Evolutionary conservation across 2,113 vertebrate species (phyloP).

Genomic region (Melanostigma gelatinosum): DNA sequence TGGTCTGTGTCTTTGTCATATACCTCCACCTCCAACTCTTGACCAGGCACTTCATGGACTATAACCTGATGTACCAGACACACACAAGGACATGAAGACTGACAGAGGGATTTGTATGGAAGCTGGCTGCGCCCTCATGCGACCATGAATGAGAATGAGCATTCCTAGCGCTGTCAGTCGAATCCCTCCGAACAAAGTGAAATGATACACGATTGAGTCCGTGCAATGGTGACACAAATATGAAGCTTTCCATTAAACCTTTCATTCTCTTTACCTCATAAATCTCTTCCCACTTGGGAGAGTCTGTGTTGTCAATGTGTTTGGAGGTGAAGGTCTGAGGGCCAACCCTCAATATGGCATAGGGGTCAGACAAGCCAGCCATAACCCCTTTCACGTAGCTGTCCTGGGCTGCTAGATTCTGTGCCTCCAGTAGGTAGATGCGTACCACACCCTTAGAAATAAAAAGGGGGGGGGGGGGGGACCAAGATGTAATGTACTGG

Average conservation of each 20-base stretch:
- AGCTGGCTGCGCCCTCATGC: not conserved
- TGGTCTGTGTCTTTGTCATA: slow-evolving; percentile 96
- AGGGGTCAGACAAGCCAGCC: slow-evolving; percentile 92
- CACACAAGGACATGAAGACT: slow-evolving; percentile 64
- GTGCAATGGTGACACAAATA: not conserved
- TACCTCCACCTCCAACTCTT: slow-evolving; percentile 93
- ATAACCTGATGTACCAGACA: slow-evolving; percentile 87
- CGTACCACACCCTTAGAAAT: slow-evolving; percentile 89
- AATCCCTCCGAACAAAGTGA: slow-evolving; percentile 34
- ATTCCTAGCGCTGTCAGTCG: not conserved
- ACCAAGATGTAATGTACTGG: not conserved
- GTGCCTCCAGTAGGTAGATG: slow-evolving; percentile 88
- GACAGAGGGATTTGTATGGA: slow-evolving; percentile 47
- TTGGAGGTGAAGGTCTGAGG: slow-evolving; percentile 91
- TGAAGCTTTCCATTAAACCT: not conserved
- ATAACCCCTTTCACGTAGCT: slow-evolving; percentile 91
- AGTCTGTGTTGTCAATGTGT: slow-evolving; percentile 87
- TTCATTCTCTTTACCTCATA: slow-evolving; percentile 87
- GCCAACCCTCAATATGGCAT: slow-evolving; percentile 89
- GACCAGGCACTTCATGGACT: slow-evolving; percentile 94
- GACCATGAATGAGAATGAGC: slow-evolving; percentile 44
- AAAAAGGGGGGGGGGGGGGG: not conserved
- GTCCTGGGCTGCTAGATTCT: slow-evolving; percentile 88
- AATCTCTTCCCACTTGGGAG: slow-evolving; percentile 90
- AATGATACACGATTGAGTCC: slow-evolving; percentile 23